phyloP scores from a whole-genome alignment of 2,888 invertebrate species.

The Caenorhabditis doughertyi region DNA sequence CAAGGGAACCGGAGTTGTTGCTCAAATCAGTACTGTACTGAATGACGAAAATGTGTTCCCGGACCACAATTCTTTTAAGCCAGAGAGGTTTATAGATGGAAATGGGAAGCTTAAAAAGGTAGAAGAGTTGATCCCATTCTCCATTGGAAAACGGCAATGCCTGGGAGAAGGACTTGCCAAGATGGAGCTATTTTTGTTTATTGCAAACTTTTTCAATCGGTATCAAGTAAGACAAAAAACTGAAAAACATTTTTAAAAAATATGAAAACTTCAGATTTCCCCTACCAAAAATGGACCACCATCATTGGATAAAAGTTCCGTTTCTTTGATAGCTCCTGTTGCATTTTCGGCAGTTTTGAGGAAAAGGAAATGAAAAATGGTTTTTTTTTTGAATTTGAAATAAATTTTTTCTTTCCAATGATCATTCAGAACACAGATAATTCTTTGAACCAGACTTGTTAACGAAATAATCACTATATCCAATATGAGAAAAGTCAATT shows the following conservation, averaged over 20 bases:
- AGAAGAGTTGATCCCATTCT: slow-evolving; percentile 66
- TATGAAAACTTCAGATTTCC: too few relatives aligned
- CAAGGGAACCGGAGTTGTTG: slow-evolving; percentile 58
- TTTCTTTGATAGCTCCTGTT: neutral
- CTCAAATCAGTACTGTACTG: slow-evolving; percentile 66
- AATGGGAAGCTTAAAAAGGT: slow-evolving; percentile 47
- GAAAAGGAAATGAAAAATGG: slow-evolving; percentile 15
- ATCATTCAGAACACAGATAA: too few relatives aligned
- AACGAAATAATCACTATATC: too few relatives aligned
- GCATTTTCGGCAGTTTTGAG: slow-evolving; percentile 18
- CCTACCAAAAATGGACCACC: slow-evolving; percentile 21
- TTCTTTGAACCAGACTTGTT: too few relatives aligned
- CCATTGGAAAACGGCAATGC: slow-evolving; percentile 67
- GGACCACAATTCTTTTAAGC: slow-evolving; percentile 34
- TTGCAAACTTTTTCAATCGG: slow-evolving; percentile 64
- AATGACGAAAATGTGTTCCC: slow-evolving; percentile 59
- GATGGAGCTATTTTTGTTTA: slow-evolving; percentile 66
- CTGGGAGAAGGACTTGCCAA: slow-evolving; percentile 64
- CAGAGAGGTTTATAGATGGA: slow-evolving; percentile 60
- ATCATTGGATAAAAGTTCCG: slow-evolving; percentile 12
- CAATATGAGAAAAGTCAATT: too few relatives aligned
- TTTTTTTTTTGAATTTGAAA: too few relatives aligned
- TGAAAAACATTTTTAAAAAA: too few relatives aligned
- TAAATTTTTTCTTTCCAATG: too few relatives aligned
- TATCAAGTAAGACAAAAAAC: too few relatives aligned